Evolutionary conservation across 2,888 invertebrate genomes (phyloP).

Genomic region (Halictus quadricinctus): DNA sequence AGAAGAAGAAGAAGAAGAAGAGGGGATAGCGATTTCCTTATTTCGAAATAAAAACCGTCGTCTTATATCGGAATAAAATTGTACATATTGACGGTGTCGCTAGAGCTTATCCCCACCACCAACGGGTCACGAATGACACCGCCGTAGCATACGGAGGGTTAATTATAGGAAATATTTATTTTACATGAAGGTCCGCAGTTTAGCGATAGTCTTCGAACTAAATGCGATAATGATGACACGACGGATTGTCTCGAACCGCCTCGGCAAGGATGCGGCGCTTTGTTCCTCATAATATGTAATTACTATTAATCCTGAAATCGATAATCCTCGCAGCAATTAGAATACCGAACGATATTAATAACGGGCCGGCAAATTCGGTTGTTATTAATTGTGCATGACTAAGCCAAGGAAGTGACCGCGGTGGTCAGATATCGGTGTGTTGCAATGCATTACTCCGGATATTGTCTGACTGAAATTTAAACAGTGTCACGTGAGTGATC

Average conservation of each 20-base stretch:
- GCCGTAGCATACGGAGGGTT: too few relatives aligned
- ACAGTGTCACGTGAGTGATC: background rate
- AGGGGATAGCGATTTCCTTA: too few relatives aligned
- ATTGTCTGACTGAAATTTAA: background rate
- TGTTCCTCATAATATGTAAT: constrained; percentile 52
- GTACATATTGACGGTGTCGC: too few relatives aligned
- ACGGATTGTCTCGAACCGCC: background rate
- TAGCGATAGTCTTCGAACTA: background rate
- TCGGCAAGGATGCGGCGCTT: constrained; percentile 29
- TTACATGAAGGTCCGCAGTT: background rate
- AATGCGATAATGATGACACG: background rate
- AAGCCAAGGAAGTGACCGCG: constrained; percentile 62
- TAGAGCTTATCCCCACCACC: background rate
- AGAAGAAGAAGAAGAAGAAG: too few relatives aligned
- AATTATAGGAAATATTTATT: background rate
- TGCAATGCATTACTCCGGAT: constrained; percentile 41
- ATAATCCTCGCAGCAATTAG: constrained; percentile 60
- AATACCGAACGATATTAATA: constrained; percentile 63
- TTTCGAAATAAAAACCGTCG: too few relatives aligned
- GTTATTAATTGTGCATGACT: constrained; percentile 64
- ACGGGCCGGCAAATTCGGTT: constrained; percentile 52
- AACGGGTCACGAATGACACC: too few relatives aligned
- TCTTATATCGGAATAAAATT: too few relatives aligned
- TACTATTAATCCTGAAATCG: constrained; percentile 63
- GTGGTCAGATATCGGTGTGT: constrained; percentile 50